Evolutionary conservation across 2,113 vertebrate species (phyloP).

Genomic region (Phasianus colchicus): DNA sequence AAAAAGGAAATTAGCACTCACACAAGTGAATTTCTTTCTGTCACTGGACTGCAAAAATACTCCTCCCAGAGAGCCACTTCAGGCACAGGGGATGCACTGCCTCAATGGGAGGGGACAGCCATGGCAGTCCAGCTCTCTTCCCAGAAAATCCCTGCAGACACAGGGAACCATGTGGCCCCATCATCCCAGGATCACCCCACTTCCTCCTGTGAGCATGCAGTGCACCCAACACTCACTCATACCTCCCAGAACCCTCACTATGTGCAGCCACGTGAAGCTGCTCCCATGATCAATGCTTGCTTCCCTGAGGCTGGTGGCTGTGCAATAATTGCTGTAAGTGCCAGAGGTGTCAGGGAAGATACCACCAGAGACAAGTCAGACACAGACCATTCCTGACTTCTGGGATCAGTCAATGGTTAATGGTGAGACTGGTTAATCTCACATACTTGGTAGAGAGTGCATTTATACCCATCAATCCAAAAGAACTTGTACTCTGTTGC

Average conservation of each 20-base stretch:
- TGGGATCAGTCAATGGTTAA: too few species aligned
- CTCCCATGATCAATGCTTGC: accelerated
- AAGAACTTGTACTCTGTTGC: too few species aligned
- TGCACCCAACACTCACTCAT: accelerated
- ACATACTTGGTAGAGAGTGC: too few species aligned
- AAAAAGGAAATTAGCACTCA: not conserved
- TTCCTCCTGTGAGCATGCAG: not conserved
- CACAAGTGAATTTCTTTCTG: not conserved
- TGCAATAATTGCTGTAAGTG: too few species aligned
- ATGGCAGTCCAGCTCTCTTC: accelerated
- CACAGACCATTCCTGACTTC: too few species aligned
- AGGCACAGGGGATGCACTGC: not conserved
- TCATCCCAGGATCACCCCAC: accelerated
- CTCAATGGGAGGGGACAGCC: not conserved
- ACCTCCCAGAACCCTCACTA: accelerated
- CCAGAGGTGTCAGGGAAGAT: too few species aligned
- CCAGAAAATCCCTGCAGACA: accelerated
- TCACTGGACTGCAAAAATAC: not conserved
- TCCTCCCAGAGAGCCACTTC: accelerated
- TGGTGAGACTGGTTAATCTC: too few species aligned
- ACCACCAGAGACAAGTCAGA: too few species aligned
- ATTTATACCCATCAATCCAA: too few species aligned
- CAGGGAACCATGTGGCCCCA: accelerated
- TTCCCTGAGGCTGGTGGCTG: not conserved
- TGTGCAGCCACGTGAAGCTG: accelerated